Evolutionary conservation across 1,140 invertebrate species (phyloP), one percentile per base, ranked within the genome.

Genomic region (Megalopta genalis): DNA sequence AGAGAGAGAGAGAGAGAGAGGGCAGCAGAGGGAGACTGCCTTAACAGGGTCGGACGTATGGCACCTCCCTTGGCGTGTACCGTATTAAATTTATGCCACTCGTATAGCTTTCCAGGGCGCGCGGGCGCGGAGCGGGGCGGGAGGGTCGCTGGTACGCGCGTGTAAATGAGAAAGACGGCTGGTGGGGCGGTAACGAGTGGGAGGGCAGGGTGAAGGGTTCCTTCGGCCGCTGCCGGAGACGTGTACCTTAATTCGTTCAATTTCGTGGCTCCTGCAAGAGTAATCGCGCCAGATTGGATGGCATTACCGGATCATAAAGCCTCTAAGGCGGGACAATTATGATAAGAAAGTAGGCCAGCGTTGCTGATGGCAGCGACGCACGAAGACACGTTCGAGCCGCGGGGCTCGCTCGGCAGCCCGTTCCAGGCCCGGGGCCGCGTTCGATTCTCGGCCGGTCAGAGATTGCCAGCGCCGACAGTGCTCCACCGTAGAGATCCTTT

Each of bases 31-130:
- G 76, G 83, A 89, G 84, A 86, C 73, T 77, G 77, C 80, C 80
- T 83, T 81, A 87, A 86, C 80, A 86, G 83, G 83, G 85, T 90
- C 82, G 87, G 89, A 91, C 89, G 83, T 90, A 85, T 86, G 88
- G 88, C 82, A 90, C 90, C 90, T 90, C 90, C 88, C 89, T 87
- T 84, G 86, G 89, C 89, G 82, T 91, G 89, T 91, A 90, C 88
- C 64, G 81, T 89, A 88, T 90, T 87, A 90, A 90, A 91, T 91
- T 90, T 91, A 91, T 91, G 86, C 89, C 86, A 88, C 85, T 88
- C 89, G 87, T 88, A 87, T 81, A 86, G 77, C 77, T 65, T 60
- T 54, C 14, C 54, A 42, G 59, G 18, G 37, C 52, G 37, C 52
- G 18, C 49, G 49, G 49, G 49, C 4, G 49, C 49, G 49, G 49